Base-by-base conservation (phyloP, 2,888 invertebrate genomes). In the Stenurella melanura region DNA sequence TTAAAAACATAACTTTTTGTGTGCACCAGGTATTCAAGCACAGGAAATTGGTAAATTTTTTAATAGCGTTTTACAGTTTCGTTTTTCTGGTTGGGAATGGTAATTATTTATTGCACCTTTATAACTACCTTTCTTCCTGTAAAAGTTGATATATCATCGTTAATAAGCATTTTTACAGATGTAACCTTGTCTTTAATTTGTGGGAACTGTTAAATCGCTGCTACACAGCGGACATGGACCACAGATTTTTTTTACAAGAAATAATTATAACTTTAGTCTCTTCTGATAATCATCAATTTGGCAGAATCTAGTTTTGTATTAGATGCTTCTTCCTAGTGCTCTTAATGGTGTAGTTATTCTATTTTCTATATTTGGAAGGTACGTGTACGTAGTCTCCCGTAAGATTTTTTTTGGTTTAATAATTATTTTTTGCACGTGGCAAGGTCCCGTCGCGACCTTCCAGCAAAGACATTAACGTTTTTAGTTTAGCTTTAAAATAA, bases 71-170 rank as follows among this genome's bases (percentile, higher is more conserved):
- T 68, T 63, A 70, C 56, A 64, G 70, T 38, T 69, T 64, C 64
- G 64, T 64, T 75, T 75, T 75, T 75, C 70, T 75, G 70, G 21
- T 34, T 61, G 10, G 61, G 68, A 74, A 50, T 34, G 56, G 61
- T 68, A 61, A 73, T 73, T 67, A 67, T 60, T 68, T 63, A 68
- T 75, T 70, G 42, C 75, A 70, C 57, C 70, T 74, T 63, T 70
- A 74, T 57, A 70, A 69, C 70, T 38, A 69, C 69, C 64, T 70
- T 70, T 70, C 75, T 75, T 75, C 75, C 75, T 75, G 75, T 70
- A 75, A 70, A 75, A 75, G 61, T 70, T 75, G 75, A 75, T 70
- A 64, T 57, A 75, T 75, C 75, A 75, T 75, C 70, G 64, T 75
- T 75, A 75, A 75, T 70, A 75, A 75, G 75, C 75, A 57, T 75